Percentiles rank a stretch among this genome's conserved stretches.
These are phyloP conservation scores for Stenodema calcarata DNA, from an alignment of 2,888 invertebrate species.

Conservation along the genomic window DNA sequence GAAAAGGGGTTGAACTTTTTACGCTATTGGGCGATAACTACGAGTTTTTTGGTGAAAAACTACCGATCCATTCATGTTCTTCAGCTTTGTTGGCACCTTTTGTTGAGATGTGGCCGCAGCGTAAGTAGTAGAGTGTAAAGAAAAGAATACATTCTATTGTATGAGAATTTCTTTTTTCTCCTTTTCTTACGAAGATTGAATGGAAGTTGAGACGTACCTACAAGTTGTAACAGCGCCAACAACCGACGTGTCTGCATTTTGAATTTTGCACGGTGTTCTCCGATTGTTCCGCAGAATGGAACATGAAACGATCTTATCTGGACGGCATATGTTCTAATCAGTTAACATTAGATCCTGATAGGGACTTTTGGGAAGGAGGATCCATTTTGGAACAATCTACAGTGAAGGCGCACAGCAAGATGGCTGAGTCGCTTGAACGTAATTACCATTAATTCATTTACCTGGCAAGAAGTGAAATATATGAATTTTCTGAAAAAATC, in stretches of 20 bases:
- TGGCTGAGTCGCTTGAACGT: no score
- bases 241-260: not conserved
- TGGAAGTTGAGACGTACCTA: not conserved
- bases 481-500: no score
- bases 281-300: no score
- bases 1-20: no score
- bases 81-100: not conserved
- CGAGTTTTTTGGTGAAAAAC: not conserved
- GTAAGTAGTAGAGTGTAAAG: not conserved
- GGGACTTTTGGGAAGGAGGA: no score
- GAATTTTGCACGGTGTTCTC: not conserved
- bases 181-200: not conserved
- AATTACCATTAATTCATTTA: no score
- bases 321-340: no score
- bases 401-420: no score
- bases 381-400: no score
- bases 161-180: not conserved
- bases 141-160: not conserved
- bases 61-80: not conserved
- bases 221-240: not conserved
- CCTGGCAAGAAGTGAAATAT: not conserved
- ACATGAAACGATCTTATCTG: no score
- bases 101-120: not conserved
- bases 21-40: no score
- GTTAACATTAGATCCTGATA: no score